Evolutionary conservation across 2,888 invertebrate species (phyloP).

Genomic region (Volucella inflata): DNA sequence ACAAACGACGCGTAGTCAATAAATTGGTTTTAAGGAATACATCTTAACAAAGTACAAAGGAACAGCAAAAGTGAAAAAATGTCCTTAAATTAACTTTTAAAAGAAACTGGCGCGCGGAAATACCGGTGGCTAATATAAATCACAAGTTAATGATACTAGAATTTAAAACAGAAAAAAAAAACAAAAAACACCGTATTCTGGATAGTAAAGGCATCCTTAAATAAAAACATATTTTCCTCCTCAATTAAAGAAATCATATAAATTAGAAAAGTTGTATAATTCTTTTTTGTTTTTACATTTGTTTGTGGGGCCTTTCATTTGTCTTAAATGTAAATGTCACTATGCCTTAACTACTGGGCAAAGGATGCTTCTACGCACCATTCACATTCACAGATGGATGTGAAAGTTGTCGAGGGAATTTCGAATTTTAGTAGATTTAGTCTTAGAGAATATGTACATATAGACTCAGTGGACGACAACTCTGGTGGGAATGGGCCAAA

Average conservation of each 20-base stretch:
- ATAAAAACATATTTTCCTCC: conserved; percentile 71
- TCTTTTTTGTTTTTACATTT: conserved; percentile 39
- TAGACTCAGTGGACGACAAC: neutral
- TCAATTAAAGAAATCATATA: conserved; percentile 73
- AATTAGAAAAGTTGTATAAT: conserved; percentile 61
- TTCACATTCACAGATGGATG: conserved; percentile 50
- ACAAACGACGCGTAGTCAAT: conserved; percentile 48
- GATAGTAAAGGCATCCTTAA: conserved; percentile 60
- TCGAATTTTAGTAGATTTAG: conserved; percentile 31
- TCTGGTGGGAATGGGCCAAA: conserved; percentile 17
- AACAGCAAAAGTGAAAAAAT: conserved; percentile 12
- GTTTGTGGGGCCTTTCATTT: conserved; percentile 17
- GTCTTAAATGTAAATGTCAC: neutral
- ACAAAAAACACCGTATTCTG: conserved; percentile 1
- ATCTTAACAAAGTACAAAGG: conserved; percentile 48
- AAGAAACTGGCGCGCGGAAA: conserved; percentile 40
- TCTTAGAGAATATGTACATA: neutral
- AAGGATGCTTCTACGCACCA: neutral
- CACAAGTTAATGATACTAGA: conserved; percentile 71
- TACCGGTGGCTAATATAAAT: conserved; percentile 55
- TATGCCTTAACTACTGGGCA: conserved; percentile 17
- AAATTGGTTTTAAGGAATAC: conserved; percentile 69
- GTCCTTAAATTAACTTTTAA: conserved; percentile 67
- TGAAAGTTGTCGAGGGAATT: conserved; percentile 49
- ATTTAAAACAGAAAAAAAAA: conserved; percentile 34